Base-by-base conservation (phyloP, 2,113 vertebrate species). In the Ploceus nigricollis region DNA sequence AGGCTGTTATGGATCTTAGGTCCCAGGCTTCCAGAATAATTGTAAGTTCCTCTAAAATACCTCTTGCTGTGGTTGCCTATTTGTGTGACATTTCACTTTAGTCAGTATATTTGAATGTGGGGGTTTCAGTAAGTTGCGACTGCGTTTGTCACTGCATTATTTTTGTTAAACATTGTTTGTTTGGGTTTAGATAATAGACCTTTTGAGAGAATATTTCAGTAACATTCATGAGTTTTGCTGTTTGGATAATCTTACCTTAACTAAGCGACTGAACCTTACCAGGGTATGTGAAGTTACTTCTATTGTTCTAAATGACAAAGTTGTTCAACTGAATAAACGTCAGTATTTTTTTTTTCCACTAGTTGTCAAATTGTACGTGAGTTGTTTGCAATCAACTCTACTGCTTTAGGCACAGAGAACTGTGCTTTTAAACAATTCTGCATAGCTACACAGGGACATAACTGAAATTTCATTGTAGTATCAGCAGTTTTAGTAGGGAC, bases 1-100 rank as follows among this genome's bases (percentile, higher is more conserved):
- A 96, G 95, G 45, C 97, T 90, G 95, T 94, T 97, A 96, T 72
- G 87, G 95, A 97, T 96, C 96, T 95, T 92, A 89, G 94, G 89
- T 97, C 96, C 92, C 96, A 95, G 93, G 89, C 88, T 97, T 97
- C 94, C 90, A 91, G 85, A 95, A 97, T 97, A 94, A 97, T 97
- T 97, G 94, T 94, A 75, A 95, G 82, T 93, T 87, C 53, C 86
- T 95, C 76, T 96, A 75, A 96, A 96, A 95, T 94, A 82, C 72
- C 65, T 91, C 72, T 96, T 89, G 61, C 87, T 91, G 66, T 77
- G 93, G 90, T 80, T 90, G 54, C 50, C 42, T 95, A 23, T 95
- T 79, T 84, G 25, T 94, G 72, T 18, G 13, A 30, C 93, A 51
- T 73, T 97, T 96, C 90, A 63, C 70, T 88, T 79, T 19, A 87